Evolutionary conservation across 2,113 vertebrate genomes (phyloP).

Genomic region (Propithecus coquereli): DNA sequence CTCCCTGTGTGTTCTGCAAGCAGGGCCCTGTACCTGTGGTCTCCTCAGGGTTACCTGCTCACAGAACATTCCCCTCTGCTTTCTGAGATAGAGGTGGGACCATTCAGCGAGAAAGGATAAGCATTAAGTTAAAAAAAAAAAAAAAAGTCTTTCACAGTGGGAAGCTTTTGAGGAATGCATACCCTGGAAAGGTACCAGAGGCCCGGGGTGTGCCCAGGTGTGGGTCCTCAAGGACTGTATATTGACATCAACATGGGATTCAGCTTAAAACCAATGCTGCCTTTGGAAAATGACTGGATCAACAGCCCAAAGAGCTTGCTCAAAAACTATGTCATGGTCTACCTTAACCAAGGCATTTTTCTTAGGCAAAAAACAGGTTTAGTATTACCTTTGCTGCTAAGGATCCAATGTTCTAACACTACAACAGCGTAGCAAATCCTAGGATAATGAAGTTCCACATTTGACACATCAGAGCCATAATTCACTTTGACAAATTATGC

Average conservation of each 20-base stretch:
- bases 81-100: not conserved
- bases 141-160: not conserved
- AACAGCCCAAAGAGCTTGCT: conserved; percentile 18
- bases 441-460: rapidly evolving
- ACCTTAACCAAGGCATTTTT: conserved; percentile 72
- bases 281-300: conserved; percentile 39
- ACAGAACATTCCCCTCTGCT: not conserved
- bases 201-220: not conserved
- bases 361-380: conserved; percentile 30
- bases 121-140: not conserved
- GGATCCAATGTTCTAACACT: not conserved
- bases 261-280: conserved; percentile 47
- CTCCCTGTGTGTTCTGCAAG: not conserved
- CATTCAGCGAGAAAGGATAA: not conserved
- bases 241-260: not conserved
- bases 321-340: not conserved
- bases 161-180: not conserved
- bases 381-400: not conserved
- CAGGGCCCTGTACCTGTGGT: not conserved
- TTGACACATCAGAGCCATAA: not conserved
- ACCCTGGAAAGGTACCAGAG: not conserved
- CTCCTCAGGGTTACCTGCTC: not conserved
- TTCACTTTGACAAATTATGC: not conserved
- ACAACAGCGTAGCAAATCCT: not conserved
- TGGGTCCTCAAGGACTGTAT: not conserved